Base-by-base conservation (phyloP, 2,888 invertebrate genomes). In the Drosophila meridionalis region DNA sequence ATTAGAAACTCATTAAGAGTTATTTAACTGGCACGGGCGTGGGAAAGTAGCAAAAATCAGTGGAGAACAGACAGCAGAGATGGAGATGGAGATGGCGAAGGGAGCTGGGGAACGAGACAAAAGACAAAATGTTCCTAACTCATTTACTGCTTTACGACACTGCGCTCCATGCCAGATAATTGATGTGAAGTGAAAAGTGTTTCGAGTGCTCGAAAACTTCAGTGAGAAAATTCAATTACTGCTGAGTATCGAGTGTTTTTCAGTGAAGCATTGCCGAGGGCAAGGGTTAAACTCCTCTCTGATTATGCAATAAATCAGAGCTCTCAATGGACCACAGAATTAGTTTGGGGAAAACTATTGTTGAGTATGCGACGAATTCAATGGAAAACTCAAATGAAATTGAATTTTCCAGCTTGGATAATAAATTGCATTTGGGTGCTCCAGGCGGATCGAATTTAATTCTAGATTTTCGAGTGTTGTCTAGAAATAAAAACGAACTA, bases 1-100 rank as follows among this genome's bases (percentile, higher is more conserved):
- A 84, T 87, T 88, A 82, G 89, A 84, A 86, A 78, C 59, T 79
- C 89, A 87, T 87, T 87, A 86, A 86, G 67, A 66, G 52, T 63
- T 45, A 70, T 76, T 78, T 67, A 60, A 45, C 55, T 48, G 53
- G 32, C 69, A 68, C 67, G 57, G 70, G 73, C 82, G 84, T 84
- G 89, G 78, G 87, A 82, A 80, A 42, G 68, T 58, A 57, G 67
- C 61, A 57, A 69, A 83, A 69, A 65, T 66, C 53, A 50, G 32
- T 20, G 30, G 34, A 30, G 40, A 40, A 32, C 56, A 36, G 8
- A 61, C 8, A 61, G 38, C 43, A 55, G 30, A 43, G 26, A 30
- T 34, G 11, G 6, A 63, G 36, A 26, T n/a, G 11, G 53, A 1
- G 42, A 20, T 42, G 42, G 42, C n/a, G 42, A n/a, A 7, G 45